Conservation (phyloP, 2,888 invertebrate genomes). For the Callyntrura sp. region DNA sequence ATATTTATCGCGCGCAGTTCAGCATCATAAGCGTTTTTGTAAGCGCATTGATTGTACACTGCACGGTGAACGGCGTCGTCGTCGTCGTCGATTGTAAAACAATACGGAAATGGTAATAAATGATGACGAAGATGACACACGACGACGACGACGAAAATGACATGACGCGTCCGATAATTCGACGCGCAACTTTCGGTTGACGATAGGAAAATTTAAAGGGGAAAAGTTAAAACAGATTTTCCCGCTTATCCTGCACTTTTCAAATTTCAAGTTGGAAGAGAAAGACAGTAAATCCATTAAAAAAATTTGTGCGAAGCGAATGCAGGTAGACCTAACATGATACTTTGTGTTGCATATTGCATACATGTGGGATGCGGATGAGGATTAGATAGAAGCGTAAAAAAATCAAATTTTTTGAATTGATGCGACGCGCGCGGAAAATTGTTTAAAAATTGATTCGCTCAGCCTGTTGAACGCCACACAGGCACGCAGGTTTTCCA, state of each 20-base stretch:
- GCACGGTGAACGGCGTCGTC: background rate
- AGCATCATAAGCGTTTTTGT: conserved; percentile 1
- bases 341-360: too few species aligned
- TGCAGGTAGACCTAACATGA: too few species aligned
- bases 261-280: too few species aligned
- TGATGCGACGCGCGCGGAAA: conserved; percentile 8
- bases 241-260: background rate
- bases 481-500: background rate
- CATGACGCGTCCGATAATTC: too few species aligned
- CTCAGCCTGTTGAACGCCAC: background rate
- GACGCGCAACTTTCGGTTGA: too few species aligned
- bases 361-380: too few species aligned
- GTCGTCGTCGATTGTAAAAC: background rate
- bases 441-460: conserved; percentile 8
- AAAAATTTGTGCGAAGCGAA: too few species aligned
- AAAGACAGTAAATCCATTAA: too few species aligned
- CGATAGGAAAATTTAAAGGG: background rate
- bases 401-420: conserved; percentile 14
- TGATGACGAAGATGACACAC: background rate
- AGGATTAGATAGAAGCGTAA: background rate
- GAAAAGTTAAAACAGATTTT: conserved; percentile 3
- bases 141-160: too few species aligned
- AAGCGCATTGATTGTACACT: background rate
- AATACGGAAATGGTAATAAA: conserved; percentile 20
- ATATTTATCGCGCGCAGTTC: background rate